Evolutionary conservation across 1,140 invertebrate species (phyloP).

Genomic region (Trichomalopsis sarcophagae): DNA sequence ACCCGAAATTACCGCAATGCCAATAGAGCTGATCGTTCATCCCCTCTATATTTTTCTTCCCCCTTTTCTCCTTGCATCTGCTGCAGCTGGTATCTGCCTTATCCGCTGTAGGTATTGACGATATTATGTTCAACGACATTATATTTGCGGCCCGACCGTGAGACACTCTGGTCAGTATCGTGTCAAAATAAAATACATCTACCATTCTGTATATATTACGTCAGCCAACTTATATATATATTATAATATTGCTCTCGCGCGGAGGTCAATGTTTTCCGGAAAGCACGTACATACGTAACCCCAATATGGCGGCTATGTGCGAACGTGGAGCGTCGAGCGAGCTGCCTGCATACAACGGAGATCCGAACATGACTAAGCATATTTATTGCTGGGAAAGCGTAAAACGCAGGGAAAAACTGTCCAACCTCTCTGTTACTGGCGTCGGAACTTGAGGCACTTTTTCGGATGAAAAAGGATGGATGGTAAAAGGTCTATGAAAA

Average conservation of each 20-base stretch:
- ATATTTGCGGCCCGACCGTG: too few relatives aligned
- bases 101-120: too few relatives aligned
- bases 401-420: slow-evolving; percentile 60
- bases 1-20: too few relatives aligned
- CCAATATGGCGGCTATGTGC: slow-evolving; percentile 10
- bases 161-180: too few relatives aligned
- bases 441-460: slow-evolving; percentile 52
- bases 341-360: neutral
- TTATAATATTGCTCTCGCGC: neutral
- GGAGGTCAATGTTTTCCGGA: slow-evolving; percentile 22
- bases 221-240: too few relatives aligned
- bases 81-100: too few relatives aligned
- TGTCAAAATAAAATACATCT: too few relatives aligned
- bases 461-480: slow-evolving; percentile 56
- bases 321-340: neutral
- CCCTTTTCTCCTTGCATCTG: too few relatives aligned
- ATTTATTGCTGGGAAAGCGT: slow-evolving; percentile 61
- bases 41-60: too few relatives aligned
- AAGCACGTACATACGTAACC: neutral
- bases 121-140: too few relatives aligned
- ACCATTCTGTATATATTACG: too few relatives aligned
- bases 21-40: too few relatives aligned
- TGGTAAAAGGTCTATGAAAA: slow-evolving; percentile 68
- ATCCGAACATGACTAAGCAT: slow-evolving; percentile 66
- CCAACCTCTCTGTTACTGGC: slow-evolving; percentile 36